Base-by-base conservation (phyloP, 53 echinoderm and acorn worm species). In the Crossaster papposus region DNA sequence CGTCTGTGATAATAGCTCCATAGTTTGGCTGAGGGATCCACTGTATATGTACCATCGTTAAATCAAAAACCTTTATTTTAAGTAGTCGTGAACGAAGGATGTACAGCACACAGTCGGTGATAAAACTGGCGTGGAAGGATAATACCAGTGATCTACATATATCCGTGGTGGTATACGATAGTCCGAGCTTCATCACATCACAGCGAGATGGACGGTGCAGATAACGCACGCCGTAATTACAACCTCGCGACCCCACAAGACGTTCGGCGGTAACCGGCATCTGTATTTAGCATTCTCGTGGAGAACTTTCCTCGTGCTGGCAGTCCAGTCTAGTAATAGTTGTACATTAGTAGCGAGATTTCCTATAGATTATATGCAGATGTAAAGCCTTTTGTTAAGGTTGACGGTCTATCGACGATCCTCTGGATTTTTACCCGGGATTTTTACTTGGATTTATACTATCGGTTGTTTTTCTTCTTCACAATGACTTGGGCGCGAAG, bases 401-500 rank as follows among this genome's bases (percentile, higher is more conserved):
- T n/a, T 33, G 15, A 73, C 35, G 14, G 22, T 44, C 78, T 24
- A 36, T 36, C 17, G 15, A 36, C 51, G 51, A 51, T 34, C 23
- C 51, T 44, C 51, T 35, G 74, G 24, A n/a, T n/a, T n/a, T n/a
- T n/a, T n/a, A n/a, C n/a, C n/a, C n/a, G n/a, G n/a, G n/a, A n/a
- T 77, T 77, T 58, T 68, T 44, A 78, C 78, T 24, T 51, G 78
- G 78, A 78, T 78, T 78, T 51, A 22, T 77, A 36, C 6, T 38
- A 2, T 20, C 38, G 38, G 23, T 2, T 44, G 44, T 5, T 44
- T 0, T 52, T 79, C 79, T 75, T 18, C n/a, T 51, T 23, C 10
- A 51, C 24, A 23, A 80, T 80, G 80, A 80, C 80, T 44, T 80
- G 80, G 80, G 29, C 83, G 10, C 71, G 72, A 53, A 52, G 37